phyloP scores from a whole-genome alignment of 2,888 invertebrate species.

The Gymnoscelis rufifasciata region DNA sequence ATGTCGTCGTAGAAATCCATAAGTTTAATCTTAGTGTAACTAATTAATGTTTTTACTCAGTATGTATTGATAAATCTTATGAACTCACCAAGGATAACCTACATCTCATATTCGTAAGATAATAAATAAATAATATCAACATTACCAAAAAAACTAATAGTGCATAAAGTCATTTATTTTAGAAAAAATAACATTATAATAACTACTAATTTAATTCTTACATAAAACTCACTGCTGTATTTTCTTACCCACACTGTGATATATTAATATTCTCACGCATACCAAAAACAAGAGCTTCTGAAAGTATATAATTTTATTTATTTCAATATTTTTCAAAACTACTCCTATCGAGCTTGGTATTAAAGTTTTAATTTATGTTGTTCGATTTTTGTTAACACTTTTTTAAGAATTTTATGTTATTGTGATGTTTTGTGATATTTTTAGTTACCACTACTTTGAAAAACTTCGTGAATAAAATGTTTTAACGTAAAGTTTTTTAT shows the following conservation, averaged over 20 bases:
- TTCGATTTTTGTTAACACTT: slow-evolving; percentile 33
- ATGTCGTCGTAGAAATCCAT: too few relatives aligned
- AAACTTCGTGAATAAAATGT: slow-evolving; percentile 35
- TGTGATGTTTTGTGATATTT: slow-evolving; percentile 38
- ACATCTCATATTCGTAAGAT: too few relatives aligned
- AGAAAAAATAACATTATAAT: not conserved
- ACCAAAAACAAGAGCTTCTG: slow-evolving; percentile 41
- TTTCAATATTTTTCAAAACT: slow-evolving; percentile 19
- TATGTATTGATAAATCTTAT: too few relatives aligned
- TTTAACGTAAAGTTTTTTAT: slow-evolving; percentile 5
- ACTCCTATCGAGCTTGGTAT: slow-evolving; percentile 57
- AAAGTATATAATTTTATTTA: slow-evolving; percentile 44
- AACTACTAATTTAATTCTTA: not conserved
- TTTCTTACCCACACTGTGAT: slow-evolving; percentile 51
- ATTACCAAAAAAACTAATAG: too few relatives aligned
- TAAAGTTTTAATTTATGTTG: slow-evolving; percentile 18
- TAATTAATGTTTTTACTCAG: too few relatives aligned
- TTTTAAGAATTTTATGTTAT: slow-evolving; percentile 32
- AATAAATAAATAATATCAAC: too few relatives aligned
- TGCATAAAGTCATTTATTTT: not conserved
- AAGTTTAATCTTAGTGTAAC: too few relatives aligned
- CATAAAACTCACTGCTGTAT: slow-evolving; percentile 36
- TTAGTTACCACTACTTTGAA: slow-evolving; percentile 44
- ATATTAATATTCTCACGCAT: slow-evolving; percentile 50
- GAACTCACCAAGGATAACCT: too few relatives aligned